Evolutionary conservation across 2,888 invertebrate species (phyloP).

Genomic region (Lycaena phlaeas): DNA sequence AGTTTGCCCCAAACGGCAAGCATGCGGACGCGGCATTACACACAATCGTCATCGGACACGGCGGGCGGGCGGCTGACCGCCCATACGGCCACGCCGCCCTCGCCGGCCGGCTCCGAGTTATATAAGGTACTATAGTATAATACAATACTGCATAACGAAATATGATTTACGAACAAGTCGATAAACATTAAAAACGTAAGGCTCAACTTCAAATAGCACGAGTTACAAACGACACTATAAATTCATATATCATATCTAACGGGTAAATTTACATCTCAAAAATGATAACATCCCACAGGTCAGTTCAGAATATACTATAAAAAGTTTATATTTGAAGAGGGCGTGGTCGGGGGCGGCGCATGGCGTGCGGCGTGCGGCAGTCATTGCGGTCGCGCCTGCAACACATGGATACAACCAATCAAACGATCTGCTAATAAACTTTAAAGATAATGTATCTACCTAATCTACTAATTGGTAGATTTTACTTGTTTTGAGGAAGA

Average conservation of each 20-base stretch:
- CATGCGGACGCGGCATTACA: no score
- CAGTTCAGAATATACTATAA: constrained; percentile 35
- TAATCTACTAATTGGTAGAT: no score
- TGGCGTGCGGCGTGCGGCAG: constrained; percentile 19
- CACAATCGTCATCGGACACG: no score
- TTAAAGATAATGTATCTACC: no score
- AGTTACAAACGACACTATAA: constrained; percentile 61
- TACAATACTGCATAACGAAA: no score
- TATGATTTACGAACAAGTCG: constrained; percentile 43
- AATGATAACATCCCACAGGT: constrained; percentile 59
- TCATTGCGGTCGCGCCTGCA: constrained; percentile 25
- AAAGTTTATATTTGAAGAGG: constrained; percentile 36
- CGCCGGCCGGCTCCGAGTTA: no score
- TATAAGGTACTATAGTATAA: no score
- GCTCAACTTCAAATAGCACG: constrained; percentile 57
- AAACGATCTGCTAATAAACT: no score
- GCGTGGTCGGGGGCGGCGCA: constrained; percentile 21
- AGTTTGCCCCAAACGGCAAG: no score
- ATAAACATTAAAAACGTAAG: constrained; percentile 63
- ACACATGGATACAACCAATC: background rate
- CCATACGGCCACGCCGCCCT: no score
- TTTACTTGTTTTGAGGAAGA: no score
- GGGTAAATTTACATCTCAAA: constrained; percentile 69
- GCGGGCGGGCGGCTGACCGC: no score
- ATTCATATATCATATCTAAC: constrained; percentile 51